Evolutionary conservation across 37 sponge, comb jelly and placozoan species (phyloP), one percentile per base, ranked within the genome.

Genomic region (Ianthella basta): DNA sequence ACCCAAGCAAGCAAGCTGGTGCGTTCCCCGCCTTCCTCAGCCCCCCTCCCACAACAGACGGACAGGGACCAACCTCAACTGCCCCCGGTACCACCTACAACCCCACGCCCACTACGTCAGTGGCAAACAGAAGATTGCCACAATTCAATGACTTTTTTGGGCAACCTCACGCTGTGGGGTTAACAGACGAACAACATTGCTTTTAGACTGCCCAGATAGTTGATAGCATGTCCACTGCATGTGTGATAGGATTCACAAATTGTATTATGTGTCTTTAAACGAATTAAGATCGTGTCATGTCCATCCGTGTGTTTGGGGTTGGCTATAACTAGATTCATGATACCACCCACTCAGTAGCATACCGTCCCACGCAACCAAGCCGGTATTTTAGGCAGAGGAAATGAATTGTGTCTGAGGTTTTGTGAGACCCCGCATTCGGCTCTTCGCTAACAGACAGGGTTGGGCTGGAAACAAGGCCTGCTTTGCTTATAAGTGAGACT

Each of bases 261-360:
- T 44, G 8, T 44, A 44, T 44, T 44, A 44, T 44, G 50, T 44
- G 6, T 44, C 6, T 44, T 10, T 44, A 44, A 44, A 44, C 50
- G 50, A 44, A 44, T 44, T 44, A 44, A 10, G 50, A 44, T 44
- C 50, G 6, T 44, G 50, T 44, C 50, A 44, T 44, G 50, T 44
- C 50, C 50, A 44, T 44, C 50, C 50, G 8, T 44, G 8, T 44
- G 3, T 44, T n/a, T n/a, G n/a, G n/a, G 50, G 50, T 8, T 44
- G 50, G 8, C 50, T 3, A 61, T 75, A 75, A 75, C 25, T 40
- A 75, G 25, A 75, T 75, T 75, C 78, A 75, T 75, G 23, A 75
- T 16, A 4, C 4, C 44, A 50, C 78, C 78, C 78, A 39, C 78
- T 40, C 78, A 75, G 23, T 44, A 15, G 78, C 25, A 75, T 50